These are phyloP conservation scores for Trichopria drosophilae DNA, from an alignment of 2,888 invertebrate genomes.

Conservation along the genomic window DNA sequence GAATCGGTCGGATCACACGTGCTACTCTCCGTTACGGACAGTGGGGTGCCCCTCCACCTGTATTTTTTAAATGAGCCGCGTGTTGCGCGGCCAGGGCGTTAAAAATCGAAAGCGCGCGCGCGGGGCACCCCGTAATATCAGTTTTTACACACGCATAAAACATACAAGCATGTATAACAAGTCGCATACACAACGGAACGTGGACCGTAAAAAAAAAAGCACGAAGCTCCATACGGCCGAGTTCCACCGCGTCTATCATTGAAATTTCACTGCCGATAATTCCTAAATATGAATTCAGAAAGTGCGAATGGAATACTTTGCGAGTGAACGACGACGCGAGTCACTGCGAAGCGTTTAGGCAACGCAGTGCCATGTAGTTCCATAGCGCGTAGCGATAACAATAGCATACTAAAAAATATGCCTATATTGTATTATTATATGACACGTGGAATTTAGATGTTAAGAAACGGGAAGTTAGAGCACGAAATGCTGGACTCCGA, in stretches of 20 bases:
- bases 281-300: conserved; percentile 48
- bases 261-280: conserved; percentile 60
- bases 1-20: too few species aligned
- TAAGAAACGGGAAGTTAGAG: too few species aligned
- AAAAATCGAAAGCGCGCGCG: conserved; percentile 34
- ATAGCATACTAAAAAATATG: conserved; percentile 52
- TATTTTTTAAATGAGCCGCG: conserved; percentile 36
- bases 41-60: conserved; percentile 48
- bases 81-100: conserved; percentile 28
- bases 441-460: too few species aligned
- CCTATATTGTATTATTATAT: conserved; percentile 52
- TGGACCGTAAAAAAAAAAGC: too few species aligned
- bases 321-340: conserved; percentile 28
- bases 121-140: conserved; percentile 51
- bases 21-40: conserved; percentile 42
- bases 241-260: conserved; percentile 56
- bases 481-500: conserved; percentile 22
- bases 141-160: conserved; percentile 28
- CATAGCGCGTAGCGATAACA: conserved; percentile 49
- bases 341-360: conserved; percentile 45
- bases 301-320: conserved; percentile 9
- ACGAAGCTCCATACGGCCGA: too few species aligned
- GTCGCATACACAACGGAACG: too few species aligned
- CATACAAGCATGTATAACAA: neutral
- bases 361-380: conserved; percentile 47